phyloP scores from a whole-genome alignment of 2,888 invertebrate species.

The Hydropsyche betteni region DNA sequence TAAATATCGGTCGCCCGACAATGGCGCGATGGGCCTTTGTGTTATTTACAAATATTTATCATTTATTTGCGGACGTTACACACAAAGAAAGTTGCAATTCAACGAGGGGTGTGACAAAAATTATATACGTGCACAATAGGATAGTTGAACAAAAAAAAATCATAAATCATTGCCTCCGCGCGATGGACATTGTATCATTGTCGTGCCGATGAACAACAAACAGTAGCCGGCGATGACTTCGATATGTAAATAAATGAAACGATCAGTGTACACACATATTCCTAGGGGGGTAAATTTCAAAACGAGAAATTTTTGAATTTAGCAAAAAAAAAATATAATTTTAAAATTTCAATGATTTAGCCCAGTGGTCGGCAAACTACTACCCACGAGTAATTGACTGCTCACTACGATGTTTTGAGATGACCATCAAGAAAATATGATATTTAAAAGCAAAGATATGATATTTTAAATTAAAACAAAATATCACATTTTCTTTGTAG shows the following conservation, averaged over 20 bases:
- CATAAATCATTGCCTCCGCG: slow-evolving; percentile 45
- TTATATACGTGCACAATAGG: slow-evolving; percentile 24
- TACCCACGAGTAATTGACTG: no score
- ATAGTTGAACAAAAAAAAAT: slow-evolving; percentile 17
- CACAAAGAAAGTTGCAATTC: slow-evolving; percentile 37
- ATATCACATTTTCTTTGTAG: no score
- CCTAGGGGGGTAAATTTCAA: no score
- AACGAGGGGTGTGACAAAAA: slow-evolving; percentile 38
- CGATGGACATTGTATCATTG: slow-evolving; percentile 44
- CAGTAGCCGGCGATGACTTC: slow-evolving; percentile 29
- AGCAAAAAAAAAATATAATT: no score
- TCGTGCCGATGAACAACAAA: slow-evolving; percentile 5
- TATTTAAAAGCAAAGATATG: no score
- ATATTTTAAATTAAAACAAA: no score
- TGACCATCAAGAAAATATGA: no score
- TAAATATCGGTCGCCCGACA: slow-evolving; percentile 32
- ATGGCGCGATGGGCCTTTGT: slow-evolving; percentile 19
- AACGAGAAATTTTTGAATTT: no score
- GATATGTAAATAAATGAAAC: slow-evolving; percentile 22
- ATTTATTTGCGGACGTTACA: slow-evolving; percentile 44
- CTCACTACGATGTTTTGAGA: no score
- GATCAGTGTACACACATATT: neutral
- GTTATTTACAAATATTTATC: slow-evolving; percentile 41
- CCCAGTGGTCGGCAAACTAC: no score
- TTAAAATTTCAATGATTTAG: no score